These are phyloP conservation scores for Cremastinae sp. DNA, from an alignment of 2,888 invertebrate species.

Conservation along the genomic window DNA sequence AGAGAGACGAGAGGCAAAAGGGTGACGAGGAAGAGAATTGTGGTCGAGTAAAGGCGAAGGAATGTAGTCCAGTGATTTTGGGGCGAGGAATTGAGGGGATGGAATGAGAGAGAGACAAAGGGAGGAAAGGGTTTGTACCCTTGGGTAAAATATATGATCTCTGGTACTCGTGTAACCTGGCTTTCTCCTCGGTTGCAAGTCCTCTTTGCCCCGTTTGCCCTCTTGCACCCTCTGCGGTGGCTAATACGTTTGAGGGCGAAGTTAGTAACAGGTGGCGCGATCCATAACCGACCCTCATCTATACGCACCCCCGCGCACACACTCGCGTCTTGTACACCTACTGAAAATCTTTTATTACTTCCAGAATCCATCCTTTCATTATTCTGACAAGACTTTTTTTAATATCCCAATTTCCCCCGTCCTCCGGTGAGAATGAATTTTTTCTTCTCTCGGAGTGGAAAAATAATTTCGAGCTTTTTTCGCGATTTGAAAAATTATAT, in stretches of 20 bases:
- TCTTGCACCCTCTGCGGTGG: slow-evolving; percentile 62
- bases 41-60: slow-evolving; percentile 34
- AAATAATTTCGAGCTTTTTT: background rate
- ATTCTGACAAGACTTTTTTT: slow-evolving; percentile 1
- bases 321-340: slow-evolving; percentile 16
- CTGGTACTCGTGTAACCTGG: slow-evolving; percentile 72
- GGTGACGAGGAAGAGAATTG: slow-evolving; percentile 28
- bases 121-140: slow-evolving; percentile 53
- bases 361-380: slow-evolving; percentile 34
- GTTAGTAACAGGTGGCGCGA: slow-evolving; percentile 79
- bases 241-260: slow-evolving; percentile 76
- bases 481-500: background rate
- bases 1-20: slow-evolving; percentile 30
- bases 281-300: slow-evolving; percentile 72
- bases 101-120: slow-evolving; percentile 21
- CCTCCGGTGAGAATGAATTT: background rate
- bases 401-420: background rate
- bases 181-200: slow-evolving; percentile 43
- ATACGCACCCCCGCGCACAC: slow-evolving; percentile 29
- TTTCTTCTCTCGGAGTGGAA: background rate
- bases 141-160: slow-evolving; percentile 75
- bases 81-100: slow-evolving; percentile 26
- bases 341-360: slow-evolving; percentile 37
- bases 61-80: slow-evolving; percentile 35
- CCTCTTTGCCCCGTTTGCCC: slow-evolving; percentile 9